Evolutionary conservation across 2,797 vertebrate genomes (phyloP), one percentile per base, ranked within the genome.

Genomic region (Hippocampus kuda): DNA sequence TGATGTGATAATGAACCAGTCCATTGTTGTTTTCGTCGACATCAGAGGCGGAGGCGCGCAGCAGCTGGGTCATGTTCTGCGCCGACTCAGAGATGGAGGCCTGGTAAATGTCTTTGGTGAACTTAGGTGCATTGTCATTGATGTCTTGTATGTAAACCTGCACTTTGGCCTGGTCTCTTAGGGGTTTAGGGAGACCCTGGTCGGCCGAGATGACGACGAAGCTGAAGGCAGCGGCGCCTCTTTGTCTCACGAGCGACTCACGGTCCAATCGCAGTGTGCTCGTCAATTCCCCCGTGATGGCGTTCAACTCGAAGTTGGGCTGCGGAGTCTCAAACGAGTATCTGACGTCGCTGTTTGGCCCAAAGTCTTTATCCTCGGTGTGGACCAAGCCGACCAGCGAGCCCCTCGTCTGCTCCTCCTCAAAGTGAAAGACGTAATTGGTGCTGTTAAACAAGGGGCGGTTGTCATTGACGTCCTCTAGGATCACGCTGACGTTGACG

Each of bases 381-480:
- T 88, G 94, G 70, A 99, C 90, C 77, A 85, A 91, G 61, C 97
- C 97, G 6, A 96, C 93, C 8, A 84, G 83, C 0, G 94, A 94
- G 1, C 96, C 96, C 18, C 93, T 89, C 44, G 70, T 86, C 86
- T 95, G 94, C 69, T 98, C 97, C 70, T 99, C 97, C 79, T 94
- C 92, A 75, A 98, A 97, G 72, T 92, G 93, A 87, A 99, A 99
- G 8, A 97, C 94, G 2, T 99, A 99, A 84, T 93, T 98, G 20
- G 96, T 99, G 81, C 95, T 98, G 86, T 98, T 97, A 79, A 99
- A 99, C 61, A 99, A 89, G 1, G 97, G 97, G 0, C 96, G 93
- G 69, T 99, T 99, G 68, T 99, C 97, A 42, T 99, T 99, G 2
- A 98, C 94, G 44, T 98, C 97, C 51, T 98, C 94, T 16, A 99